Percentiles rank a stretch among this genome's conserved stretches.
phyloP scores from a whole-genome alignment of 1,140 invertebrate species.

The Neuroterus valhalla region DNA sequence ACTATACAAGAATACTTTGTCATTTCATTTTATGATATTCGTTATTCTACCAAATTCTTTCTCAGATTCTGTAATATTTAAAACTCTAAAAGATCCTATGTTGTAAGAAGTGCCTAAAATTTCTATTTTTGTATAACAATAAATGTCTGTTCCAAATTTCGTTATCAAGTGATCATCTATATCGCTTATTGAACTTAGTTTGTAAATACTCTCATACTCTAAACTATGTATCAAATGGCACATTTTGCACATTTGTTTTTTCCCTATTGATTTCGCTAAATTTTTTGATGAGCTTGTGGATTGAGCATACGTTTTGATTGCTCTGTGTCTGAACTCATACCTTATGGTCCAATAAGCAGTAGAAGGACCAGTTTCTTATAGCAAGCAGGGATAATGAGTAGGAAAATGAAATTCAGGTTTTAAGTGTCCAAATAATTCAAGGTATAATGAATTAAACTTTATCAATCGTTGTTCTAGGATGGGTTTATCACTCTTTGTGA shows the following conservation, averaged over 20 bases:
- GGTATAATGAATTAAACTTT: neutral
- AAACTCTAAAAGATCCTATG: no score
- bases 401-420: conserved; percentile 1
- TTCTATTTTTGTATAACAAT: no score
- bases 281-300: conserved; percentile 15
- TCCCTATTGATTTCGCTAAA: neutral
- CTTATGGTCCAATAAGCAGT: neutral
- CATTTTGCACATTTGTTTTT: neutral
- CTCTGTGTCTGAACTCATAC: neutral
- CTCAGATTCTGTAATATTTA: no score
- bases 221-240: conserved; percentile 17
- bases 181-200: no score
- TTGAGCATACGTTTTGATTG: conserved; percentile 44
- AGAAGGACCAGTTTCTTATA: neutral
- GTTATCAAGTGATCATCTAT: no score
- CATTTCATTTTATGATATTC: no score
- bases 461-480: neutral
- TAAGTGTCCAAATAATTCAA: neutral
- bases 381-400: neutral
- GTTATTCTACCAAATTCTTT: no score
- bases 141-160: no score
- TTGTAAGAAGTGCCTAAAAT: no score
- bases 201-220: no score
- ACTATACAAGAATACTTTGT: no score
- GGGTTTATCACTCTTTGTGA: neutral